Base-by-base conservation (phyloP, 92 coral and sea anemone genomes). In the Umimayanthus kanabou region DNA sequence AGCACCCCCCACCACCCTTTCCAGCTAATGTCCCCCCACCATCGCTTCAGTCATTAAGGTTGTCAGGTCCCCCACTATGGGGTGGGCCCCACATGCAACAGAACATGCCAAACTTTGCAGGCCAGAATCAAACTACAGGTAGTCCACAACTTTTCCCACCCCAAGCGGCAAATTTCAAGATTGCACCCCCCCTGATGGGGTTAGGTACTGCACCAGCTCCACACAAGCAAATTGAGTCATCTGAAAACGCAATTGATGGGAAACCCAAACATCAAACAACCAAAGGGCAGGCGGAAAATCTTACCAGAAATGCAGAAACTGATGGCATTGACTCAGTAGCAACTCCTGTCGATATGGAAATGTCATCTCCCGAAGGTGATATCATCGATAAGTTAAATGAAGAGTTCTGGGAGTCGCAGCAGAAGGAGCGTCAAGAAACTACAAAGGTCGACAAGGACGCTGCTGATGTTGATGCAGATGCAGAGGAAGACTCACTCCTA, bases 341-440 rank as follows among this genome's bases (percentile, higher is more conserved):
- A 18, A 84, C 91, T 66, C 97, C 98, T 9, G 86, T 94, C 37
- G 98, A 95, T 78, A 96, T 93, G 99, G 98, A 96, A 55, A 89
- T 96, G 98, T 95, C 98, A 0, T 91, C 98, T 4, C 97, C 99
- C 1, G 98, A 95, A 73, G 97, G 80, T 1, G 99, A 97, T 80
- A 94, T 97, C 70, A 97, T 97, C 26, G 99, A 97, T 57, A 90
- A 91, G 88, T 85, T 97, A 91, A 94, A 97, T 80, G 95, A 95
- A 72, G 98, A 97, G 71, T 97, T 97, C 89, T 96, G 98, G 95
- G 85, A 92, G 71, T 85, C 88, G 20, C 94, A 96, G 80, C 81
- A 91, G 42, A 49, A 80, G 40, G 83, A 85, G 37, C 69, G 18
- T 15, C 30, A 53, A 33, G 26, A 57, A 18, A 28, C 16, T 55